Evolutionary conservation across 2,888 invertebrate genomes (phyloP), one percentile per base, ranked within the genome.

Genomic region (Heterodera filipjevi): DNA sequence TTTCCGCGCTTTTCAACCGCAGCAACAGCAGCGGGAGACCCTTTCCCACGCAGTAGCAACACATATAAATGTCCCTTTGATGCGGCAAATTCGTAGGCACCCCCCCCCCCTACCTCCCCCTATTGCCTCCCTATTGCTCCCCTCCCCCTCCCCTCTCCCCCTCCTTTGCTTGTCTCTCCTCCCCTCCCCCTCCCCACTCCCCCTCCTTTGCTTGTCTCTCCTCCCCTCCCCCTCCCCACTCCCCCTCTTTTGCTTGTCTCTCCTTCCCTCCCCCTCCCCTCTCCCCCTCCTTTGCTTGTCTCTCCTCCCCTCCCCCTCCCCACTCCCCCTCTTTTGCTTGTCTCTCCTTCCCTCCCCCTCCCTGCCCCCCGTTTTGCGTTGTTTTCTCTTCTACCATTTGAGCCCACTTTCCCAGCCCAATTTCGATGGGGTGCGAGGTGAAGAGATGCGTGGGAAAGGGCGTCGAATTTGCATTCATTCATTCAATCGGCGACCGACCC

Each of bases 351-450:
- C 10, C 46, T 14, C 46, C 46, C 46, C 46, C 46, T 16, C 46
- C 19, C 46, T 16, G 12, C 46, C 46, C 46, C 19, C 46, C 46
- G 12, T 59, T 59, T 59, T 59, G 59, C 59, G 59, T 59, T 59
- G 59, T 59, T 59, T 59, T 59, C 59, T 59, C 22, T n/a, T n/a
- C n/a, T 27, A 59, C n/a, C 59, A 59, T 59, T 59, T 59, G 59
- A 59, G 59, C 59, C n/a, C 59, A 59, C 59, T 59, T 59, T 59
- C 59, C 59, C 59, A 59, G 59, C 59, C 59, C 59, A 59, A 59
- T 59, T 59, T 59, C 59, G 59, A 59, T 59, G 59, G 59, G 59
- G 27, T 59, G 59, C 22, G 59, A 27, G 59, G 22, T 19, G 59
- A 22, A 22, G 22, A 59, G 59, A 59, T 59, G 59, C 59, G 59